Percentiles rank a stretch among this genome's conserved stretches.
Evolutionary conservation across 2,888 invertebrate species (phyloP).

Genomic region (Cephus sareptanus): DNA sequence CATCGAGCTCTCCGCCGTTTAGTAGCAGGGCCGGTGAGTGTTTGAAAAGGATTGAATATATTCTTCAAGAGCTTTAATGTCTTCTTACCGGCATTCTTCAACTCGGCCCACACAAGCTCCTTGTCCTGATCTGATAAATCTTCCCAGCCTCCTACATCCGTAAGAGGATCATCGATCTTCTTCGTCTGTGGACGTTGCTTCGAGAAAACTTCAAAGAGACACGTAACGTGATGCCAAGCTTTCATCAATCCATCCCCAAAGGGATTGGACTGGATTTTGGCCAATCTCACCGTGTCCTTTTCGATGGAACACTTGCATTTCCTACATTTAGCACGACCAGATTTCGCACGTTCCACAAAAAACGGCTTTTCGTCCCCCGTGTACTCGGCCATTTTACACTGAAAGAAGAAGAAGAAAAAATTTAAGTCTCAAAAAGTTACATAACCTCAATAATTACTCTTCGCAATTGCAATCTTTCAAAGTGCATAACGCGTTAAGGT

Average conservation of each 20-base stretch:
- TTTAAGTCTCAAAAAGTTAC: not conserved
- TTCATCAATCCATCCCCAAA: constrained; percentile 84
- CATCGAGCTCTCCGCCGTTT: not conserved
- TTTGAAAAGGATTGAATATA: not conserved
- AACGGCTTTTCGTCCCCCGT: constrained; percentile 70
- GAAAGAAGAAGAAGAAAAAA: not conserved
- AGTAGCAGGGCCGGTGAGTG: not conserved
- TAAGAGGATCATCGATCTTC: constrained; percentile 79
- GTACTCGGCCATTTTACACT: constrained; percentile 55
- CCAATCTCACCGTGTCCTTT: constrained; percentile 79
- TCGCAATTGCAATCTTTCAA: not conserved
- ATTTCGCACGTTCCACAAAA: constrained; percentile 83
- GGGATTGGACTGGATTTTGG: constrained; percentile 82
- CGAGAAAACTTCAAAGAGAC: constrained; percentile 82
- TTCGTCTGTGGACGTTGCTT: constrained; percentile 85
- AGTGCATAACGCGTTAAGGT: not conserved
- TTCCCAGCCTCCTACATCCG: constrained; percentile 84
- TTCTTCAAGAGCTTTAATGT: not conserved
- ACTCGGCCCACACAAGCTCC: constrained; percentile 72
- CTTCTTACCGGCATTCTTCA: constrained; percentile 69
- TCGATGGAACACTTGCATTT: constrained; percentile 86
- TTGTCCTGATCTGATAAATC: constrained; percentile 76
- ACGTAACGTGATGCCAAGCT: constrained; percentile 84
- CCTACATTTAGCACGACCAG: constrained; percentile 85
- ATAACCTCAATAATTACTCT: not conserved